Evolutionary conservation across 1,140 invertebrate species (phyloP), one percentile per base, ranked within the genome.

Genomic region (Aphis gossypii): DNA sequence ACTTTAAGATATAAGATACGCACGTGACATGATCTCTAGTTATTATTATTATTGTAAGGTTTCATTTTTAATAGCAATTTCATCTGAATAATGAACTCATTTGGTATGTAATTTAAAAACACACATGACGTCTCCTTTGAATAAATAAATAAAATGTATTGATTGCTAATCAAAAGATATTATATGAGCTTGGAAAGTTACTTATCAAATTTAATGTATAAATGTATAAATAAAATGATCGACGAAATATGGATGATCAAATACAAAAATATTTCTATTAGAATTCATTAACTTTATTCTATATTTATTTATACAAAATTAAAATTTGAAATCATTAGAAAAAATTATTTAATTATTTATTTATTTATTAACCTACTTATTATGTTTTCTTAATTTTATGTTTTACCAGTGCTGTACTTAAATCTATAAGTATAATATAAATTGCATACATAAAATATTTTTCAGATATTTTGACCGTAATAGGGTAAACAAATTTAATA

Each of bases 231-330:
- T 84, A 41, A 83, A 41, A 20, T 6, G 23, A 25, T 84, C 8
- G 25, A 44, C 23, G 9, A 84, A 84, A 87, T 48, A 87, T 18
- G 20, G 1, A 38, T 41, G 21, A 83, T 11, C 11, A 46, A 87
- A 87, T 18, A 87, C 44, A 46, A 46, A 87, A 87, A 46, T 46
- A 87, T 46, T 44, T 87, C 44, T n/a, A 46, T 87, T 87, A n/a
- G 38, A 23, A 14, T 87, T 87, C 25, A 46, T 87, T 87, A 76
- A 68, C 30, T 76, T n/a, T 18, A n/a, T 0, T 18, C 60, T 76
- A 48, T 30, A n/a, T 87, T 87, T 87, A 48, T 30, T 87, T 87
- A 23, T n/a, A 87, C 1, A 46, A 38, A 2, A 83, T 41, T 44
- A 1, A 14, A 1, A n/a, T 86, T 84, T 86, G 23, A 30, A 25